Percentiles rank a stretch among this genome's conserved stretches.
Conservation (phyloP, 2,797 vertebrate species). For the Mormyrops boulengeri region DNA sequence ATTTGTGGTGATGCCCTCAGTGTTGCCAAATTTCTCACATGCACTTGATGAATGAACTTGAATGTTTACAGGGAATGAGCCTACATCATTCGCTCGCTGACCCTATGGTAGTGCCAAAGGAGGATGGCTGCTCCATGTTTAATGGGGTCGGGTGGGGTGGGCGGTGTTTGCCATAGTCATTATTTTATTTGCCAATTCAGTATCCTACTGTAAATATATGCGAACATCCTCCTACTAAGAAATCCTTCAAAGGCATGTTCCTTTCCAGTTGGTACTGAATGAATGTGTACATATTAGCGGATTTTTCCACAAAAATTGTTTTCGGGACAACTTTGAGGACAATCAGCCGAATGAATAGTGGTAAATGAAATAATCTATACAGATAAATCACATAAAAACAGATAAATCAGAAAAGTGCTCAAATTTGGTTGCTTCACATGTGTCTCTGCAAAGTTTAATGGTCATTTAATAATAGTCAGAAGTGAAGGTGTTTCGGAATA, state of each 20-base stretch:
- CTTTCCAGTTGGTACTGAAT: background rate
- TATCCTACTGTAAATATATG: background rate
- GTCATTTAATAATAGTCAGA: background rate
- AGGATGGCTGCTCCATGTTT: conserved; percentile 23
- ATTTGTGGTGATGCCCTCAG: background rate
- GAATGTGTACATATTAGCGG: background rate
- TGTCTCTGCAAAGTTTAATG: background rate
- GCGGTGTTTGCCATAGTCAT: conserved; percentile 40
- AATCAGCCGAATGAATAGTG: background rate
- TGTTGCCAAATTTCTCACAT: conserved; percentile 27
- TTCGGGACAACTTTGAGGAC: background rate
- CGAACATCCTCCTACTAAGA: background rate
- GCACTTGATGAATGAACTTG: conserved; percentile 9
- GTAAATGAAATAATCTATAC: background rate
- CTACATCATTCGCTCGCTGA: conserved; percentile 14
- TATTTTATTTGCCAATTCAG: conserved; percentile 34
- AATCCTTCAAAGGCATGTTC: background rate
- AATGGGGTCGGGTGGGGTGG: conserved; percentile 35
- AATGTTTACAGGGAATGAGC: background rate
- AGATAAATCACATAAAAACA: background rate
- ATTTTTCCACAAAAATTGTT: background rate
- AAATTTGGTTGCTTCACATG: background rate
- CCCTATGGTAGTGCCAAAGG: conserved; percentile 33
- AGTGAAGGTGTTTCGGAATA: background rate
- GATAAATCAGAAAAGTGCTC: background rate